Evolutionary conservation across 2,113 vertebrate genomes (phyloP), one percentile per base, ranked within the genome.

Genomic region (Lota lota): DNA sequence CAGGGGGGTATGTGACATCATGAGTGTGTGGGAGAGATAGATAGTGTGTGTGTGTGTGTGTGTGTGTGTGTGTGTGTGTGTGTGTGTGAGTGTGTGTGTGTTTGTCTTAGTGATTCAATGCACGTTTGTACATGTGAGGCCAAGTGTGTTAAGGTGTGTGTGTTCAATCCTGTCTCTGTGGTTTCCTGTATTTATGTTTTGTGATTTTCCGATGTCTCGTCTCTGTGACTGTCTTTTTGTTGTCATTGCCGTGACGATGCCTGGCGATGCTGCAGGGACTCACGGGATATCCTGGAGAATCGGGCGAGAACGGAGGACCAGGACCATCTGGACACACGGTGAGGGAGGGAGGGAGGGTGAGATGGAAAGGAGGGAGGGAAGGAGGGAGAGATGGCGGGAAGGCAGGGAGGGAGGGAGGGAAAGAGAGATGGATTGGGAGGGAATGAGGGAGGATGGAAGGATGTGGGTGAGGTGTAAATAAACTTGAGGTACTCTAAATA

Each of bases 291-390:
- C 3, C 86, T 18, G 95, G 94, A 73, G 65, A 70, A 1, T 1
- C 40, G 0, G 96, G 95, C 69, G 60, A 62, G 33, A 59, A 81
- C 20, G 96, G 96, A 71, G 90, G 89, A 0, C 71, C 16, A 2
- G 96, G 96, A 36, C 70, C 75, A 66, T 5, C 88, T 53, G 95
- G 95, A 86, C 85, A 88, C 78, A 86, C 22, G 90, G 95, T 98
- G 81, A 77, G 71, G 22, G 2, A 14, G 22, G 16, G 40, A 47
- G 12, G 12, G 12, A 47, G 22, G 60, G 21, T 2, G 1, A 5
- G 28, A 33, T 33, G 28, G 28, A 33, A 6, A 33, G 28, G 28
- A 33, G 28, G 28, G 28, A 33, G 28, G 4, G 28, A 33, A 33
- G 28, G 36, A 19, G 19, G 19, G 8, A 61, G 21, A 20, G 21